Percentiles rank a stretch among this genome's conserved stretches.
These are phyloP conservation scores for Silurus lanzhouensis DNA, from an alignment of 2,797 vertebrate genomes.

Conservation along the genomic window DNA sequence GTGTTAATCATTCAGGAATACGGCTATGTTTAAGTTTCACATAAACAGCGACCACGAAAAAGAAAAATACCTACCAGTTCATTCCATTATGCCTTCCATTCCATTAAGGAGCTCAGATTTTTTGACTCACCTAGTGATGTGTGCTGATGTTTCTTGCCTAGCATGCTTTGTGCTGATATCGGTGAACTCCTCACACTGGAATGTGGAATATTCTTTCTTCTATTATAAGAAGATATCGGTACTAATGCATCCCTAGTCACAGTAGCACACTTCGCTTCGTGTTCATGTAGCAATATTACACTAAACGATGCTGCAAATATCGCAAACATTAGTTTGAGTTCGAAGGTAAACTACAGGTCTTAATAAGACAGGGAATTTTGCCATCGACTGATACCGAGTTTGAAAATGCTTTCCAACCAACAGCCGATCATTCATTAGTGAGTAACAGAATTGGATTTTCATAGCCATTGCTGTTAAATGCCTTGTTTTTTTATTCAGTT, in stretches of 20 bases:
- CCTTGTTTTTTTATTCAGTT: not conserved
- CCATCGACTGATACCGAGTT: not conserved
- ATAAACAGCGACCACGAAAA: too few species aligned
- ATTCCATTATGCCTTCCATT: too few species aligned
- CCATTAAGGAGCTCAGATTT: too few species aligned
- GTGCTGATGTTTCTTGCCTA: not conserved
- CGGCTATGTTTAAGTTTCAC: too few species aligned
- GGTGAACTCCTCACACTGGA: not conserved
- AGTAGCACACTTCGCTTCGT: constrained; percentile 8
- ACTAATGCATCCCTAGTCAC: too few species aligned
- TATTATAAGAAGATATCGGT: not conserved
- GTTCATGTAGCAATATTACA: not conserved
- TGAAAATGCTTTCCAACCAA: not conserved
- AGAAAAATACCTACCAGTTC: too few species aligned
- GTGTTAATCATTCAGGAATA: too few species aligned
- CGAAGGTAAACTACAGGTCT: not conserved
- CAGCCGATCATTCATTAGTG: not conserved
- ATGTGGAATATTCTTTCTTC: not conserved
- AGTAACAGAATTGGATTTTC: constrained; percentile 1
- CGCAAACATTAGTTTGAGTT: not conserved
- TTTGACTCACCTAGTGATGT: not conserved
- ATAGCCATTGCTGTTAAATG: not conserved
- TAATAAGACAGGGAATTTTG: constrained; percentile 8
- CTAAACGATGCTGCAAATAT: not conserved
- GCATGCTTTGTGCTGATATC: not conserved